A percentile compares a stretch with the other conserved stretches of the same genome.
Evolutionary conservation across 1,140 invertebrate species (phyloP).

Genomic region (Pseudomyrmex flavicornis): DNA sequence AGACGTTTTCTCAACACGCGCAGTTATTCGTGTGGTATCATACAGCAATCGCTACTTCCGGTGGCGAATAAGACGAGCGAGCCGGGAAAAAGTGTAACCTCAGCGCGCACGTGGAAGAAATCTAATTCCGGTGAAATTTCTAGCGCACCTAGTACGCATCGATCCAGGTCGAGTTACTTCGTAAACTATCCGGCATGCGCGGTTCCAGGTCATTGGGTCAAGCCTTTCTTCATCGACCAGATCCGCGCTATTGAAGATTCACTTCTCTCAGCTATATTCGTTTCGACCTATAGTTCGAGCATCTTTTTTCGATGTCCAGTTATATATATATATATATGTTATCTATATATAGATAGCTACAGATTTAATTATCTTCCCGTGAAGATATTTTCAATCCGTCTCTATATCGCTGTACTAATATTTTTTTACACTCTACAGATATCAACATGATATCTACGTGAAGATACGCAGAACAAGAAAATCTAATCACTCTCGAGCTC

Average conservation of each 20-base stretch:
- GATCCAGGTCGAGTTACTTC: slow-evolving; percentile 18
- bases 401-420: neutral
- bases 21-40: neutral
- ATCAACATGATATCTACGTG: too few relatives aligned
- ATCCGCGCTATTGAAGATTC: slow-evolving; percentile 55
- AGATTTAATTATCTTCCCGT: too few relatives aligned
- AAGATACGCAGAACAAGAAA: neutral
- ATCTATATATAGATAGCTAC: too few relatives aligned
- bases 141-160: slow-evolving; percentile 1
- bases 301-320: neutral
- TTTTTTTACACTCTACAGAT: neutral
- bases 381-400: neutral
- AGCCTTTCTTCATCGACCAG: slow-evolving; percentile 42
- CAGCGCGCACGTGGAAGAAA: slow-evolving; percentile 3
- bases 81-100: neutral
- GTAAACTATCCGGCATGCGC: slow-evolving; percentile 36
- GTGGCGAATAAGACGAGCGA: neutral
- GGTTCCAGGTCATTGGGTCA: slow-evolving; percentile 55
- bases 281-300: neutral
- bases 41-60: slow-evolving; percentile 1
- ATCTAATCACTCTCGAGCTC: neutral
- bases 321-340: neutral
- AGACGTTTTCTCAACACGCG: too few relatives aligned
- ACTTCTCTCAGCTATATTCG: slow-evolving; percentile 31
- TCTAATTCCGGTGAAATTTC: slow-evolving; percentile 31